These are phyloP conservation scores for Pentamera pediparva DNA, from an alignment of 53 echinoderm and acorn worm genomes.

Conservation along the genomic window DNA sequence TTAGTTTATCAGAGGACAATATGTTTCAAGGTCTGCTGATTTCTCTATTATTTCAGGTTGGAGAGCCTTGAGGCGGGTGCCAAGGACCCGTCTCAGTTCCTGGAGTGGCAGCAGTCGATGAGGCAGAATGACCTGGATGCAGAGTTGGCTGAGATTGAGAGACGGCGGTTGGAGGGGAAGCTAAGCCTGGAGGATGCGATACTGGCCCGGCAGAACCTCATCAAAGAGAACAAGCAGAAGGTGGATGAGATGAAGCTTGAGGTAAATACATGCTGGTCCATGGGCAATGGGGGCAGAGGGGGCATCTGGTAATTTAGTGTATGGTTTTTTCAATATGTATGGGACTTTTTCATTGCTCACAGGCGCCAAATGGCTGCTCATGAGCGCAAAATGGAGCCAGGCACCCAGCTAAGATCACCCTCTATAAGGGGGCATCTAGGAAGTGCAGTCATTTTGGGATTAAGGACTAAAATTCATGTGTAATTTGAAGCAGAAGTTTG, in stretches of 20 bases:
- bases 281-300: no score
- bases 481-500: no score
- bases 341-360: no score
- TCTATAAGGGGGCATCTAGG: no score
- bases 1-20: no score
- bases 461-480: no score
- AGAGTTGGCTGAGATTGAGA: slow-evolving; percentile 83
- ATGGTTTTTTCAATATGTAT: no score
- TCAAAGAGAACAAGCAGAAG: slow-evolving; percentile 88
- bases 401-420: background rate
- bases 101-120: slow-evolving; percentile 88
- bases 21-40: no score
- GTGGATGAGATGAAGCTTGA: slow-evolving; percentile 90
- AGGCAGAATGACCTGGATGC: slow-evolving; percentile 79
- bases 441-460: no score
- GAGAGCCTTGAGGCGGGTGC: slow-evolving; percentile 82
- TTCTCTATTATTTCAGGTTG: slow-evolving; percentile 52
- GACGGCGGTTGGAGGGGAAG: slow-evolving; percentile 84
- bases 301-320: no score
- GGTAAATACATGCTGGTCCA: no score
- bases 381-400: background rate
- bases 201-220: slow-evolving; percentile 80
- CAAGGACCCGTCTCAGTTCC: slow-evolving; percentile 86
- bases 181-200: slow-evolving; percentile 98
- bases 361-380: no score